These are phyloP conservation scores for Apodemus sylvaticus DNA, from an alignment of 2,113 vertebrate genomes.

Conservation along the genomic window DNA sequence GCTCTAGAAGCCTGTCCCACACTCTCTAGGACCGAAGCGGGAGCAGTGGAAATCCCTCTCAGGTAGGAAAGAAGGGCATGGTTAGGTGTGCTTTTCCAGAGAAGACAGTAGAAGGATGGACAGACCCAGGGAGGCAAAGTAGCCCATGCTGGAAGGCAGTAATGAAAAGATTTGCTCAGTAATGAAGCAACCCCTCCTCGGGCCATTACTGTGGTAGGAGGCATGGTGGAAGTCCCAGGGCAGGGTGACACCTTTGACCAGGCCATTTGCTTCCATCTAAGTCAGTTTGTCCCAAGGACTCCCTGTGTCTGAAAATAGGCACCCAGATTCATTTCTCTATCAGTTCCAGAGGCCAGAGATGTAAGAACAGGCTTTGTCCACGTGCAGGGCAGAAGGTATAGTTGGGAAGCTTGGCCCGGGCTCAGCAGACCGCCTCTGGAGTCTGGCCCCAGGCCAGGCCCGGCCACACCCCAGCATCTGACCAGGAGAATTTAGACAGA, in stretches of 20 bases:
- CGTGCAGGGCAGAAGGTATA: background rate
- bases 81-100: background rate
- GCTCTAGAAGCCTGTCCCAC: background rate
- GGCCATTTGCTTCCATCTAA: background rate
- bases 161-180: background rate
- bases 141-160: too few species aligned
- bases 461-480: background rate
- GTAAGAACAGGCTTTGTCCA: background rate
- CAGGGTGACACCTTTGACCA: background rate
- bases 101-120: background rate
- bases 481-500: background rate
- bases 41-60: background rate
- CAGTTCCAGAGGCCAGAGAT: background rate
- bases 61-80: background rate
- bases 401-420: background rate
- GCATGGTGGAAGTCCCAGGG: background rate
- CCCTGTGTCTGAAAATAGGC: background rate
- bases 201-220: background rate
- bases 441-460: background rate
- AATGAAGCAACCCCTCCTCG: background rate
- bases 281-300: background rate
- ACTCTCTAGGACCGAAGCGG: rapidly evolving
- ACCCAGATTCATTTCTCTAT: background rate
- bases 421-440: background rate
- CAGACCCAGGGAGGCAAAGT: background rate